A percentile compares a stretch with the other conserved stretches of the same genome.
These are phyloP conservation scores for Odocoileus virginianus DNA, from an alignment of 2,113 vertebrate genomes.

Conservation along the genomic window DNA sequence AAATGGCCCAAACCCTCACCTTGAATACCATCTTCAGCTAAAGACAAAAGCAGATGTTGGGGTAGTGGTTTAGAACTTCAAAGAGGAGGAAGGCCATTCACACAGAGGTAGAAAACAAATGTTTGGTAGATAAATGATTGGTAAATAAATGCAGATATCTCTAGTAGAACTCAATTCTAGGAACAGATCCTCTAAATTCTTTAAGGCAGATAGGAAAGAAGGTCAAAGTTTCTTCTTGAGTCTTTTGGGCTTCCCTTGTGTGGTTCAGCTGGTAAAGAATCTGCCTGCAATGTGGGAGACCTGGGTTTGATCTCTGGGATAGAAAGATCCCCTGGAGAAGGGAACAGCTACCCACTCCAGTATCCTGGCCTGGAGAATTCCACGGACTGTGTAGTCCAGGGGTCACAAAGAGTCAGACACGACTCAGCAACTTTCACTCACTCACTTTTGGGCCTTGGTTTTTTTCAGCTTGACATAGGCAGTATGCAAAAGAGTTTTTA, in stretches of 20 bases:
- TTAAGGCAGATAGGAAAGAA: not conserved
- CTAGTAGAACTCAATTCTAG: not conserved
- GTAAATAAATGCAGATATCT: not conserved
- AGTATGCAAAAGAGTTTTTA: not conserved
- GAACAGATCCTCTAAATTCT: not conserved
- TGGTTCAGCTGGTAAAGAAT: not conserved
- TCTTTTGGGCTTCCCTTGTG: not conserved
- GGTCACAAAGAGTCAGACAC: not conserved
- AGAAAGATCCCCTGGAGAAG: not conserved
- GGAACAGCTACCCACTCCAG: rapidly evolving
- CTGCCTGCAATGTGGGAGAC: not conserved
- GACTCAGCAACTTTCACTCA: rapidly evolving
- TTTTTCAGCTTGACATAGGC: not conserved
- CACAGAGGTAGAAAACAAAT: not conserved
- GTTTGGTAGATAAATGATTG: not conserved
- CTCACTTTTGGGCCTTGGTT: not conserved
- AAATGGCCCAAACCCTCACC: not conserved
- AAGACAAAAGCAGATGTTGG: not conserved
- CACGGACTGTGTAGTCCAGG: not conserved
- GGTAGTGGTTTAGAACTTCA: not conserved
- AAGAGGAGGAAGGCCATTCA: not conserved
- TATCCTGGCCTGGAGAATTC: not conserved
- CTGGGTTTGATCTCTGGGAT: not conserved
- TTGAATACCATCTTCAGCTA: not conserved
- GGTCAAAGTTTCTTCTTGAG: not conserved